phyloP scores from a whole-genome alignment of 2,888 invertebrate species.

The Heteromurus nitidus region DNA sequence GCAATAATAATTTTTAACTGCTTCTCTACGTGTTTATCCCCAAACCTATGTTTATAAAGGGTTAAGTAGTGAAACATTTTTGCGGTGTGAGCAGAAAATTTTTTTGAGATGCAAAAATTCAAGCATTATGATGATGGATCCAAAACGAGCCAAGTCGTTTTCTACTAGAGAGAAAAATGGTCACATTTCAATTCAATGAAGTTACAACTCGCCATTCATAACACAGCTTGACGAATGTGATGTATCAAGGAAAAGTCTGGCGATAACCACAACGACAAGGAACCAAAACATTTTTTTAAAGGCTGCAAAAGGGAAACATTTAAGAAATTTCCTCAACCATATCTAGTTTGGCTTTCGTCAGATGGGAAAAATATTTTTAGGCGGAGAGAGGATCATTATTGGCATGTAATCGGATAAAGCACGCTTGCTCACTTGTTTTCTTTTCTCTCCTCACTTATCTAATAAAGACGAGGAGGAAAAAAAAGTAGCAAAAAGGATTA shows the following conservation, averaged over 20 bases:
- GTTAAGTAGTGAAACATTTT: slow-evolving; percentile 31
- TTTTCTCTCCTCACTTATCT: neutral
- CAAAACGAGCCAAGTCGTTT: slow-evolving; percentile 15
- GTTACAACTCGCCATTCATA: slow-evolving; percentile 7
- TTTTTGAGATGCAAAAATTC: too few species aligned
- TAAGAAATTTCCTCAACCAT: too few species aligned
- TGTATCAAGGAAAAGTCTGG: too few species aligned
- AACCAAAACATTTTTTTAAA: neutral
- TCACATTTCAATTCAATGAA: slow-evolving; percentile 22
- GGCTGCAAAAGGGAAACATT: too few species aligned
- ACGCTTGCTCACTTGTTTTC: neutral
- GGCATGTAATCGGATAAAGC: slow-evolving; percentile 21
- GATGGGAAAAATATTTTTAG: neutral
- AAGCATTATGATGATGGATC: too few species aligned
- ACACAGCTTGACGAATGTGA: slow-evolving; percentile 26
- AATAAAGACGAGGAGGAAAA: neutral
- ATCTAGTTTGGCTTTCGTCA: too few species aligned
- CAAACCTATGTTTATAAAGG: neutral
- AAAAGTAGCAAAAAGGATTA: neutral
- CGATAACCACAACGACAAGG: neutral
- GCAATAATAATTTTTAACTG: slow-evolving; percentile 48
- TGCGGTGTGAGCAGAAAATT: slow-evolving; percentile 10
- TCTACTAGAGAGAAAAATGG: slow-evolving; percentile 50
- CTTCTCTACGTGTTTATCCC: slow-evolving; percentile 37
- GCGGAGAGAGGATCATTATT: slow-evolving; percentile 2